Evolutionary conservation across 2,888 invertebrate species (phyloP).

Genomic region (Ferdinandea cuprea): DNA sequence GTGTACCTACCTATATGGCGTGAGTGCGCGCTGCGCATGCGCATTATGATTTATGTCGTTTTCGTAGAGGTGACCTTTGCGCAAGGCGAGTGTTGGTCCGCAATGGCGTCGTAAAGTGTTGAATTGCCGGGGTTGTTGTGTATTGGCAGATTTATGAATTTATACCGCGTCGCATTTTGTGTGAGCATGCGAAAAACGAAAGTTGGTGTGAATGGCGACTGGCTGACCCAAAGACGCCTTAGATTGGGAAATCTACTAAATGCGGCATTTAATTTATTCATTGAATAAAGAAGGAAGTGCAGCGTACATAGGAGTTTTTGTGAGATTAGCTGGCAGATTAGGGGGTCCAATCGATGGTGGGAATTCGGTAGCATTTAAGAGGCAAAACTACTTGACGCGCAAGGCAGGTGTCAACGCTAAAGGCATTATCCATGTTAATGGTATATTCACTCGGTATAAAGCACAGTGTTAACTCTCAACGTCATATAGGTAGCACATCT

Average conservation of each 20-base stretch:
- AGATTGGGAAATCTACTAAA: constrained; percentile 10
- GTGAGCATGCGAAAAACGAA: constrained; percentile 69
- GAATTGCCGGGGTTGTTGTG: constrained; percentile 30
- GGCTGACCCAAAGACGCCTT: constrained; percentile 49
- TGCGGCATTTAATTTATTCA: not conserved
- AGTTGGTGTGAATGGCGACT: constrained; percentile 34
- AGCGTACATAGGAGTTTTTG: too few species aligned
- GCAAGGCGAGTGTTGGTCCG: constrained; percentile 1
- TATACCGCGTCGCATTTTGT: constrained; percentile 33
- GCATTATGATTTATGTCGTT: constrained; percentile 63
- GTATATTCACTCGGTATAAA: too few species aligned
- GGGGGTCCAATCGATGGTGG: too few species aligned
- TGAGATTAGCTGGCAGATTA: not conserved
- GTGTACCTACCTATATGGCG: constrained; percentile 9
- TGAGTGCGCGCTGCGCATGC: constrained; percentile 46
- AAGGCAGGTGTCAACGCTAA: too few species aligned
- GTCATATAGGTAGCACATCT: too few species aligned
- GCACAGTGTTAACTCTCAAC: too few species aligned
- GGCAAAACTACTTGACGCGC: too few species aligned
- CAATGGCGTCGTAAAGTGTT: constrained; percentile 49
- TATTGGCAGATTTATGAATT: constrained; percentile 59
- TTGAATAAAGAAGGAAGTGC: too few species aligned
- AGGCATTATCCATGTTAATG: too few species aligned
- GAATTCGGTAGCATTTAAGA: too few species aligned
- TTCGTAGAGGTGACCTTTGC: constrained; percentile 55